Conservation (phyloP, 2,888 invertebrate genomes). For the Stenotaenia linearis region DNA sequence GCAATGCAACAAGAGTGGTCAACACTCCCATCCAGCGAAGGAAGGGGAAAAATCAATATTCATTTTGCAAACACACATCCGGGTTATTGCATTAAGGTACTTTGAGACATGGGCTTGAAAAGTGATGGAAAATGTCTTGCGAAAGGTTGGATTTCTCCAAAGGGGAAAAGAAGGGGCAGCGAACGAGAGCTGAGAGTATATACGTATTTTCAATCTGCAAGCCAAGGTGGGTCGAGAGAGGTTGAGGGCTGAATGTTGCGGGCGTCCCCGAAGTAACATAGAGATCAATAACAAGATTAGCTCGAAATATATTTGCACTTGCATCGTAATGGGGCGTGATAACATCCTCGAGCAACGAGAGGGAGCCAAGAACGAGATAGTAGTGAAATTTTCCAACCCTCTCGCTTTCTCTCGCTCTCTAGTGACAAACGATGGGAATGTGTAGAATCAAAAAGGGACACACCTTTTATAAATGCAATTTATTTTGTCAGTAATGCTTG, state of each 20-base stretch:
- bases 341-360: conserved; percentile 11
- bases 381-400: neutral
- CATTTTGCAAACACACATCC: conserved; percentile 1
- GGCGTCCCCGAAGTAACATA: conserved; percentile 27
- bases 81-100: neutral
- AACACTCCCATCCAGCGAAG: neutral
- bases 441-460: neutral
- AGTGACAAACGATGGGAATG: neutral
- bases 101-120: neutral
- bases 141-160: neutral
- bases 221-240: neutral
- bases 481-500: neutral
- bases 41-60: neutral
- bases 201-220: conserved; percentile 1
- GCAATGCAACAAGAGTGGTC: neutral
- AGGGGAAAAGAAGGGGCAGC: neutral
- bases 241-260: conserved; percentile 2
- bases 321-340: conserved; percentile 19
- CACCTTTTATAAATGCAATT: neutral
- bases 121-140: neutral
- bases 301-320: conserved; percentile 17
- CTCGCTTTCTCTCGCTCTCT: neutral
- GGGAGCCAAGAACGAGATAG: neutral
- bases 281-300: conserved; percentile 29
- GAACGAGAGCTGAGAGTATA: neutral